These are phyloP conservation scores for Gorsachius goisagi DNA, from an alignment of 2,113 vertebrate genomes.

Conservation along the genomic window DNA sequence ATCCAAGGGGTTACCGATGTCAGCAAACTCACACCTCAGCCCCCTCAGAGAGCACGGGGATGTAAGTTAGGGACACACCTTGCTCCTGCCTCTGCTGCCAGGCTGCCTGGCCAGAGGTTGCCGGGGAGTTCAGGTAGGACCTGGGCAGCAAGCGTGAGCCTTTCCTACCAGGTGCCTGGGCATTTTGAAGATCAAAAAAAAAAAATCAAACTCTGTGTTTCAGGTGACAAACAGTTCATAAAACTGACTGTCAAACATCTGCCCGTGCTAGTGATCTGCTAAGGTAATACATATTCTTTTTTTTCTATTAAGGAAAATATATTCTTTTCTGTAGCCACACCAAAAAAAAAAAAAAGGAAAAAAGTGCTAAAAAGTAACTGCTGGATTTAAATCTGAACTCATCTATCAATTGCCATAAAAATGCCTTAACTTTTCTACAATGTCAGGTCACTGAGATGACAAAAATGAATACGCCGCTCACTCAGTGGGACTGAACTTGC, in stretches of 20 bases:
- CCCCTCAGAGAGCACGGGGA: neutral
- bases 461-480: neutral
- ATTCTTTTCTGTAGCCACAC: neutral
- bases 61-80: accelerated
- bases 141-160: neutral
- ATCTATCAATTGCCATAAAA: neutral
- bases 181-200: neutral
- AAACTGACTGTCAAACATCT: neutral
- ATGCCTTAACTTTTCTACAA: neutral
- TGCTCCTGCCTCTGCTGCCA: neutral
- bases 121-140: neutral
- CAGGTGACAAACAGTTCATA: neutral
- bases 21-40: neutral
- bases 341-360: neutral
- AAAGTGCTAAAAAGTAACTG: neutral
- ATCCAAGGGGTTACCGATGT: neutral
- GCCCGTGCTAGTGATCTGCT: accelerated
- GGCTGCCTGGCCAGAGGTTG: neutral
- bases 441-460: neutral
- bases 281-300: too few species aligned
- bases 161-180: neutral
- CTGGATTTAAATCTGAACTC: neutral
- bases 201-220: neutral
- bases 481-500: accelerated
- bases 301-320: neutral